Evolutionary conservation across 92 coral and sea anemone species (phyloP), one percentile per base, ranked within the genome.

Genomic region (Parazoanthus atlanticus): DNA sequence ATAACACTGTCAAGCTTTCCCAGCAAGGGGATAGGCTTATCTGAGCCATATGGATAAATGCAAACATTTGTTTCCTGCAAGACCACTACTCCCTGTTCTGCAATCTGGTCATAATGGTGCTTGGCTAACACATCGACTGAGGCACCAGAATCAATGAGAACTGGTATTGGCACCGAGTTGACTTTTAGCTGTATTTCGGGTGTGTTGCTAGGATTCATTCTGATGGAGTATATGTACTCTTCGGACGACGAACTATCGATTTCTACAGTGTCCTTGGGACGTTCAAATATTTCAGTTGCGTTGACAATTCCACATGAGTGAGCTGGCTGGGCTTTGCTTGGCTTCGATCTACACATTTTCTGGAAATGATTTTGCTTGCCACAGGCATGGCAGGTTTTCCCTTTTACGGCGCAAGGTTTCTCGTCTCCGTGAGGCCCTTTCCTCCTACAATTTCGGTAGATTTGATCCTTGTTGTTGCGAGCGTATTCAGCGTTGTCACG

Each of bases 141-240:
- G 8, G 93, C 84, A 47, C 94, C 96, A 46, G 93, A 88, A 49
- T 94, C 92, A 32, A 91, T 81, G 8, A 91, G 78, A 30, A 92
- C 81, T 31, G 81, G 40, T 25, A 92, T 78, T 8, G 92, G 91
- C 9, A 76, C 77, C 3, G 65, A 26, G 30, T 49, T 49, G 17
- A 49, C 56, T 11, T 11, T 49, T 11, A 49, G 19, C 30, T 88
- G 66, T 3, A 69, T 67, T 46, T 88, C 76, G 0, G 86, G 90
- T 36, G 58, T n/a, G 23, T 86, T 76, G 40, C 30, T 38, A 0
- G 9, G 6, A 75, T 75, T 34, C 52, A 75, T 6, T 3, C 52
- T 23, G 9, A 75, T 19, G 47, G 79, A 75, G 9, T 75, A 75
- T 29, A 56, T 38, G 26, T 75, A 75, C 21, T 34, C 56, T 12